Percentiles rank a stretch among this genome's conserved stretches.
phyloP scores from a whole-genome alignment of 2,888 invertebrate species.

The Gonocerus acuteangulatus region DNA sequence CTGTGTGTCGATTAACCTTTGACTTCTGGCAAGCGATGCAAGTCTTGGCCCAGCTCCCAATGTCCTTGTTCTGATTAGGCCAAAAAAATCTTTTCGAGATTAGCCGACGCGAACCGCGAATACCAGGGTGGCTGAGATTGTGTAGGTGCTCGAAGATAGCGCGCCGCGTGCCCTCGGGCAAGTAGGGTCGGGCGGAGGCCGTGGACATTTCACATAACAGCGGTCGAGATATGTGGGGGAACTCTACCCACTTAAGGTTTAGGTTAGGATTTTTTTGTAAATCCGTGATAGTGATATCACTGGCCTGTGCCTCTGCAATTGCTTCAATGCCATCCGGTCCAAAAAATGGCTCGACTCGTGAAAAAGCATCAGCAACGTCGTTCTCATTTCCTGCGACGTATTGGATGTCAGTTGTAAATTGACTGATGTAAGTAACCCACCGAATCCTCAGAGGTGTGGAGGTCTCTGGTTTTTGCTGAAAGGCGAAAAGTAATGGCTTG shows the following conservation, averaged over 20 bases:
- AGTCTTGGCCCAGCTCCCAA: constrained; percentile 37
- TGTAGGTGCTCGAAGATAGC: constrained; percentile 36
- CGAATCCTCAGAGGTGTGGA: not conserved
- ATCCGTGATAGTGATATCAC: not conserved
- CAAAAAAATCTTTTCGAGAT: constrained; percentile 37
- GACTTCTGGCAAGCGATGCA: constrained; percentile 40
- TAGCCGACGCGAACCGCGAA: constrained; percentile 27
- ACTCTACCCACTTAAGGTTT: not conserved
- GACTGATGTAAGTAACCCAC: constrained; percentile 6
- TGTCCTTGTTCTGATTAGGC: constrained; percentile 35
- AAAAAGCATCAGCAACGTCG: constrained; percentile 27
- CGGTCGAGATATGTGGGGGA: not conserved
- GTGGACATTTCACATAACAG: constrained; percentile 35
- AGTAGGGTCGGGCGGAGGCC: constrained; percentile 34
- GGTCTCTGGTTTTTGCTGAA: not conserved
- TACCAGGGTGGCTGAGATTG: constrained; percentile 35
- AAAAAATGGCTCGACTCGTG: constrained; percentile 1
- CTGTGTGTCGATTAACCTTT: constrained; percentile 37
- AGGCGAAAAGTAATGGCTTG: too few species aligned
- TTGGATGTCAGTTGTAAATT: constrained; percentile 20
- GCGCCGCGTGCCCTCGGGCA: constrained; percentile 34
- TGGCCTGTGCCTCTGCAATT: not conserved
- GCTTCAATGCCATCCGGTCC: not conserved
- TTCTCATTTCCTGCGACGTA: constrained; percentile 22
- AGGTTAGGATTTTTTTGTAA: not conserved